Evolutionary conservation across 2,113 vertebrate species (phyloP), one percentile per base, ranked within the genome.

Genomic region (Grammomys surdaster): DNA sequence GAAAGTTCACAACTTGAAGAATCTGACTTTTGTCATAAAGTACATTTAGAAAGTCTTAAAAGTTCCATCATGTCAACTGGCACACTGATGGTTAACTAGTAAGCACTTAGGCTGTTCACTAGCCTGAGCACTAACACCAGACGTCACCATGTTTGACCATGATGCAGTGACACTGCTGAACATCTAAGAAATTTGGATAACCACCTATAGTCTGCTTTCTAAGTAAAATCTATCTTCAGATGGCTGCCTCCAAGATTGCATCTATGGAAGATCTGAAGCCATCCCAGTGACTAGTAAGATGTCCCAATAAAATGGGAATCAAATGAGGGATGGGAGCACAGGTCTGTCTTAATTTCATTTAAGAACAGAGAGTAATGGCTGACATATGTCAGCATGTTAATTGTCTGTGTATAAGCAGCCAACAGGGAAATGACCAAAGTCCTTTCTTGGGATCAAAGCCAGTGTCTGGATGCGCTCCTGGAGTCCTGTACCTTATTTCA

Each of bases 11-110:
- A 65, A 82, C 46, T 22, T 93, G 88, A 95, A 91, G 78, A 96
- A 97, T 78, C 81, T 90, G 81, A 88, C 40, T 86, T 96, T 96
- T 90, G 86, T 96, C 67, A 96, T 75, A 95, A 90, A 81, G 82
- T 86, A 16, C 76, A 43, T 22, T 60, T 87, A 87, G n/a, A 16
- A 95, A 94, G n/a, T 81, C 72, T 97, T 95, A 96, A 86, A 86
- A 63, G 43, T 90, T 92, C 77, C 81, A 89, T 63, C 67, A 93
- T 85, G 86, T 87, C 86, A 95, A 78, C 51, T 82, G 78, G 90
- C 81, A 96, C 84, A 24, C 24, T 43, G 40, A 63, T 84, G 58
- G 43, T 91, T 92, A 93, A 91, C 86, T 78, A 65, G 0, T 31
- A 72, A 90, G 19, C 80, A 77, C 63, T 88, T 69, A n/a, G 70